phyloP scores from a whole-genome alignment of 1,140 invertebrate species.

The Vollenhovia emeryi region DNA sequence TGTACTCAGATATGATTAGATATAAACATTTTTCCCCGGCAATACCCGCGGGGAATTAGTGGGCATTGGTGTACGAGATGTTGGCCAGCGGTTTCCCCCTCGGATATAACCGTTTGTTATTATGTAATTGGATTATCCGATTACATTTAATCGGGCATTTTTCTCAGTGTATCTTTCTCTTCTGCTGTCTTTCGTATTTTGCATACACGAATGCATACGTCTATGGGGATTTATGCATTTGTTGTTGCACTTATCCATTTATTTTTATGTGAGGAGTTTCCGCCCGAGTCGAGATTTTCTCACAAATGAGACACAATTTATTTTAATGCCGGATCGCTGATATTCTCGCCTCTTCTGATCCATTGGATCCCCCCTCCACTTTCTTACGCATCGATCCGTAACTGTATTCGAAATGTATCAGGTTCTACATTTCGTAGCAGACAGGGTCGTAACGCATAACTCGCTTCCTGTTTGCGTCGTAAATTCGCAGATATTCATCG shows the following conservation, averaged over 20 bases:
- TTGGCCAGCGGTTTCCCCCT: too few species aligned
- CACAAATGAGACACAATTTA: conserved; percentile 14
- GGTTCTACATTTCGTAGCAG: conserved; percentile 26
- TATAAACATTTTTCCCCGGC: too few species aligned
- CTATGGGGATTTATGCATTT: background rate
- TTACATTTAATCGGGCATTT: too few species aligned
- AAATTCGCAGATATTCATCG: conserved; percentile 27
- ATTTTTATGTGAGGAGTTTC: background rate
- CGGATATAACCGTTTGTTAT: too few species aligned
- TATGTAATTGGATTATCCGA: too few species aligned
- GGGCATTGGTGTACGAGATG: too few species aligned
- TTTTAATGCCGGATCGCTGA: background rate
- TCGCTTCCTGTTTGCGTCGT: background rate
- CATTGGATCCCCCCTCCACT: background rate
- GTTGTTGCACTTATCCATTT: background rate
- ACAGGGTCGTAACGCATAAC: background rate
- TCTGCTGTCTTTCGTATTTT: background rate
- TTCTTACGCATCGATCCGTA: conserved; percentile 30
- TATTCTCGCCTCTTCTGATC: background rate
- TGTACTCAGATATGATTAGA: too few species aligned
- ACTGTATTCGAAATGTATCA: conserved; percentile 25
- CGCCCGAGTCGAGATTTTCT: background rate
- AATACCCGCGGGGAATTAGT: too few species aligned
- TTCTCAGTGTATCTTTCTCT: background rate
- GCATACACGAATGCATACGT: background rate